Base-by-base conservation (phyloP, 2,797 vertebrate species). In the Scomberomorus guttatus region DNA sequence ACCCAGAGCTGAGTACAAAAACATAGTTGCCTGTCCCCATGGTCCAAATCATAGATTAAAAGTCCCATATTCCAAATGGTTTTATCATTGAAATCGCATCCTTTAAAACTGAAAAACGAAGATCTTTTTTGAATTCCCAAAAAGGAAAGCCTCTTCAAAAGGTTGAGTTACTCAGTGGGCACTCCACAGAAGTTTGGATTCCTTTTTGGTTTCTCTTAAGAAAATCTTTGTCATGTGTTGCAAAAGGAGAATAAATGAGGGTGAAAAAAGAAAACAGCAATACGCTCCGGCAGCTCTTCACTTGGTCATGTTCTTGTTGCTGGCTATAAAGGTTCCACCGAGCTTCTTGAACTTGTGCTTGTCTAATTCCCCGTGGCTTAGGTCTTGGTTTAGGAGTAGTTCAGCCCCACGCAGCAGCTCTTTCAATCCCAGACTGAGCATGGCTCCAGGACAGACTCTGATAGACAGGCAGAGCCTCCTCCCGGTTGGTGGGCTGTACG, bases 1-100 rank as follows among this genome's bases (percentile, higher is more conserved):
- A 94, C 63, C 87, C 94, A 92, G 83, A 94, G 85, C 60, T 82
- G 90, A 80, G 83, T 87, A 78, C 77, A 86, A 60, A 86, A 72
- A 85, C 91, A 89, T 6, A 90, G 89, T 73, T 86, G 73, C 87
- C 87, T 80, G 91, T 92, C 86, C 90, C 91, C 82, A 66, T 87
- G 88, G 87, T 94, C 92, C 92, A 94, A 89, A 81, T 84, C 87
- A 87, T 51, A 85, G 71, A 90, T 89, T 92, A 94, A 93, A 90
- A 94, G 86, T 95, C 94, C 95, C 95, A 96, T 96, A 94, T 94
- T 96, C 93, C 93, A 93, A 92, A 73, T 64, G 77, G 68, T 87
- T 87, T 87, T 89, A 60, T 90, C 91, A 94, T 93, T 81, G 89
- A 94, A 85, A 84, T 87, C 72, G 80, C 90, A 90, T 91, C 82